Percentiles rank a stretch among this genome's conserved stretches.
phyloP scores from a whole-genome alignment of 2,113 vertebrate genomes.

The Penelope pileata region DNA sequence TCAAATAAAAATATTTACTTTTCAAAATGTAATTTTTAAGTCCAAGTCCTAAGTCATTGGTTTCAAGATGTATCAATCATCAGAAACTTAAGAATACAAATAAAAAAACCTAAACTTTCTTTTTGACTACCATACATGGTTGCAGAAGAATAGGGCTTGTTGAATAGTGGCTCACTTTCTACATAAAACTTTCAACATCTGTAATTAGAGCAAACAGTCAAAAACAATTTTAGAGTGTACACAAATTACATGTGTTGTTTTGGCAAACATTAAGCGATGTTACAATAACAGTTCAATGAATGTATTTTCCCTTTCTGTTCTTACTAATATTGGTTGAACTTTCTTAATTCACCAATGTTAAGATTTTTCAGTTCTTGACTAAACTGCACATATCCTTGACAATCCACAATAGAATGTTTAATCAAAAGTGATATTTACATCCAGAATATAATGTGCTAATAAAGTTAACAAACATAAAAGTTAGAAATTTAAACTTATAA shows the following conservation, averaged over 20 bases:
- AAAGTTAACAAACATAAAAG: background rate
- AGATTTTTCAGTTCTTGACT: background rate
- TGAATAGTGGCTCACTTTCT: background rate
- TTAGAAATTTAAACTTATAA: background rate
- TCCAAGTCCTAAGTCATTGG: background rate
- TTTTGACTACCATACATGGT: fast-evolving
- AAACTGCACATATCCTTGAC: background rate
- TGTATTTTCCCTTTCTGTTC: background rate
- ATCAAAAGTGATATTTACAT: background rate
- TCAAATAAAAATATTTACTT: background rate
- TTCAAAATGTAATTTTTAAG: background rate
- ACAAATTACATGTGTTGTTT: background rate
- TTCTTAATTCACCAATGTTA: background rate
- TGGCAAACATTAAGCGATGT: background rate
- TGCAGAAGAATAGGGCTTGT: background rate
- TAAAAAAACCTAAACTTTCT: background rate
- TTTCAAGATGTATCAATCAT: background rate
- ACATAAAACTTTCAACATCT: background rate
- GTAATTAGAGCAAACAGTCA: background rate
- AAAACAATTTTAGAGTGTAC: background rate
- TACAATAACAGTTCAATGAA: background rate
- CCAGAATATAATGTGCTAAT: background rate
- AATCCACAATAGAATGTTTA: background rate
- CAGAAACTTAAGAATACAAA: background rate
- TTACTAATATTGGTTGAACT: background rate